phyloP scores from a whole-genome alignment of 2,888 invertebrate genomes.

The Xestia rhomboidea region DNA sequence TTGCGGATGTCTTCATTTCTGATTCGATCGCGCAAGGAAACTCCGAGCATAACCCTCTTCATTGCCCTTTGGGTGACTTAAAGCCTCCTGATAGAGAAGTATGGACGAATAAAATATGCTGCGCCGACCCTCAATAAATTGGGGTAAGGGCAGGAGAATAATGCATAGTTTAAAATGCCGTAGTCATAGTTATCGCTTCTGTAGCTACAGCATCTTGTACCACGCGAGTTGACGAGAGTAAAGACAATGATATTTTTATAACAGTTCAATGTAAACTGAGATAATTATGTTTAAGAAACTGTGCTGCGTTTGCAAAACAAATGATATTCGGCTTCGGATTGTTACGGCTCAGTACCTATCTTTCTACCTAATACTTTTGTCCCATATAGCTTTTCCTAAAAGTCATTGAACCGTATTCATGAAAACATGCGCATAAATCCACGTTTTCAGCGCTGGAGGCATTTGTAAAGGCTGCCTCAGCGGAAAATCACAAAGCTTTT shows the following conservation, averaged over 20 bases:
- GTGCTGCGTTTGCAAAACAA: background rate
- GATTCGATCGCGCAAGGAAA: too few relatives aligned
- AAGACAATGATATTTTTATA: background rate
- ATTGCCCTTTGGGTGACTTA: too few relatives aligned
- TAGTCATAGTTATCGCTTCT: background rate
- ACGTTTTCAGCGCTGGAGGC: background rate
- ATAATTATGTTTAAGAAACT: background rate
- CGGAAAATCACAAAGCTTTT: conserved; percentile 38
- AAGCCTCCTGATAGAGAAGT: too few relatives aligned
- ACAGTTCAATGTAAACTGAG: background rate
- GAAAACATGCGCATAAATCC: background rate
- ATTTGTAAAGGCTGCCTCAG: conserved; percentile 13
- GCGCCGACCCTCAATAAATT: too few relatives aligned
- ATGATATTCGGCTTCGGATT: background rate
- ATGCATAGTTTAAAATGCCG: background rate
- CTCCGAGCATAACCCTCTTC: too few relatives aligned
- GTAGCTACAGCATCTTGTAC: too few relatives aligned
- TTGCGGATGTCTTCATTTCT: too few relatives aligned
- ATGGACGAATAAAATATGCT: too few relatives aligned
- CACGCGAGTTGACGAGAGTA: background rate
- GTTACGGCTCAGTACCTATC: background rate
- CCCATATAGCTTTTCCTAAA: background rate
- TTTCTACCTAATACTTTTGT: background rate
- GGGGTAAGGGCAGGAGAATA: too few relatives aligned
- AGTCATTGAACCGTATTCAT: conserved; percentile 8